phyloP scores from a whole-genome alignment of 2,888 invertebrate genomes.

The Chymomyza fuscimana region DNA sequence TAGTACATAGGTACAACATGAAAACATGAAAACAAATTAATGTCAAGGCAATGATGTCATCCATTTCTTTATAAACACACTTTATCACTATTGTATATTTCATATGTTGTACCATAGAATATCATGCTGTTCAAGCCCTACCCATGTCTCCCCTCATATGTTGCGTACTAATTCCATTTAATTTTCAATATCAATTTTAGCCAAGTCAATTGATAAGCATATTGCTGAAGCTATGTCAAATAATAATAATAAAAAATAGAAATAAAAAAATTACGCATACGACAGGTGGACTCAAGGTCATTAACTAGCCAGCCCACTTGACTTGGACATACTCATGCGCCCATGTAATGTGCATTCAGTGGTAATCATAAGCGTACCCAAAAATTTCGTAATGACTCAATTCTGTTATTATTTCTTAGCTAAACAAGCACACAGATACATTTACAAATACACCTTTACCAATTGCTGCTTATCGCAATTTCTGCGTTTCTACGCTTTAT shows the following conservation, averaged over 20 bases:
- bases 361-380: slow-evolving; percentile 8
- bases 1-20: not conserved
- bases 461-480: slow-evolving; percentile 1
- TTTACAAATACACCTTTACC: slow-evolving; percentile 1
- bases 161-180: slow-evolving; percentile 20
- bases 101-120: not conserved
- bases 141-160: not conserved
- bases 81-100: slow-evolving; percentile 4
- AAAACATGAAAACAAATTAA: slow-evolving; percentile 19
- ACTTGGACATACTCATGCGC: not conserved
- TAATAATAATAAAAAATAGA: not conserved
- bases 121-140: not conserved
- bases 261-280: slow-evolving; percentile 49
- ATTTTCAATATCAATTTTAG: slow-evolving; percentile 31
- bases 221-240: not conserved
- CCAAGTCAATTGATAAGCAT: slow-evolving; percentile 38
- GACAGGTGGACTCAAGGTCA: slow-evolving; percentile 74
- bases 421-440: slow-evolving; percentile 4
- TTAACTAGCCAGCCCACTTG: slow-evolving; percentile 43
- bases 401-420: slow-evolving; percentile 9
- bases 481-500: not conserved
- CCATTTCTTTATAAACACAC: slow-evolving; percentile 8
- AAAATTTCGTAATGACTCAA: slow-evolving; percentile 65
- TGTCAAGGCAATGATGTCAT: slow-evolving; percentile 41
- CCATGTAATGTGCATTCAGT: not conserved